Conservation (phyloP, 2,888 invertebrate species). For the Pristionchus arcanus region DNA sequence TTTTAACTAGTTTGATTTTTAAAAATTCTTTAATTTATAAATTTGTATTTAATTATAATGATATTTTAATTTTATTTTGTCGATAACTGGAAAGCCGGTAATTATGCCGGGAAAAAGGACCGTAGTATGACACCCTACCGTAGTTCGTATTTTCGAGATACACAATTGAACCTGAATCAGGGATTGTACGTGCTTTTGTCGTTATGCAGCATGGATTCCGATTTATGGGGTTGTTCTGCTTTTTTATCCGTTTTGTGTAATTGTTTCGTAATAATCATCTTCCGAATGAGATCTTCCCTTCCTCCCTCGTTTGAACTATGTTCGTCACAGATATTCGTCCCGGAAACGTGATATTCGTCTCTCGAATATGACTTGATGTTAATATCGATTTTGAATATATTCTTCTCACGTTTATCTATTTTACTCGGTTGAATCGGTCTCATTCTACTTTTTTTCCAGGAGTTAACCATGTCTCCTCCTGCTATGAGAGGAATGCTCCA, state of each 20-base stretch:
- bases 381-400: not conserved
- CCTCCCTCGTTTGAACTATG: not conserved
- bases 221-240: not conserved
- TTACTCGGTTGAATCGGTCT: not conserved
- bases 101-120: no score
- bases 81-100: no score
- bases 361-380: not conserved
- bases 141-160: no score
- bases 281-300: not conserved
- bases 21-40: not conserved
- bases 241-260: not conserved
- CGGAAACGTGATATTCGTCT: not conserved
- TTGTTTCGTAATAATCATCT: not conserved
- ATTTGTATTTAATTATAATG: no score
- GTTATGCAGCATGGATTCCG: not conserved
- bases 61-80: no score
- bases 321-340: not conserved
- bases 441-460: conserved; percentile 19
- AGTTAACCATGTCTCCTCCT: conserved; percentile 69
- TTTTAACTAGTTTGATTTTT: not conserved
- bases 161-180: not conserved
- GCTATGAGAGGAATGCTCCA: conserved; percentile 74
- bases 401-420: not conserved
- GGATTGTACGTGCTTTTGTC: conserved; percentile 37
- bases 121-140: no score